A percentile compares a stretch with the other conserved stretches of the same genome.
These are phyloP conservation scores for Thalassophryne amazonica DNA, from an alignment of 2,797 vertebrate species.

Conservation along the genomic window DNA sequence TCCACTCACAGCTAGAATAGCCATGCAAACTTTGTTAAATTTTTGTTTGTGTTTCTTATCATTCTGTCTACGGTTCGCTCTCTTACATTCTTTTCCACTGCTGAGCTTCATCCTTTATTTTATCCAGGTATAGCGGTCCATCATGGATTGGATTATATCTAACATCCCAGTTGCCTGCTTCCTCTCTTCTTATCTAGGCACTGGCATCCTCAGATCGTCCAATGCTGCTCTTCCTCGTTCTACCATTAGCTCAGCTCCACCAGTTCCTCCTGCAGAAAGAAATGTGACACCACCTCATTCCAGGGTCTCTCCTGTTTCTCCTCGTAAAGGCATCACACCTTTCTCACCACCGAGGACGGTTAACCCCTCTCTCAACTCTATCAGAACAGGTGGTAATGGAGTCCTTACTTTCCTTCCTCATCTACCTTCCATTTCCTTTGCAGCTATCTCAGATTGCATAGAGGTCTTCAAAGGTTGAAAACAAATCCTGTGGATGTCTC, in stretches of 20 bases:
- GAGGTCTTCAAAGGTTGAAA: too few relatives aligned
- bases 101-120: constrained; percentile 46
- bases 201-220: constrained; percentile 29
- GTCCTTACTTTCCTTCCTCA: constrained; percentile 19
- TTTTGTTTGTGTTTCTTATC: constrained; percentile 39
- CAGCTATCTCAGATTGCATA: constrained; percentile 30
- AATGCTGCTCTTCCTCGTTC: constrained; percentile 49
- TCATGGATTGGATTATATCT: constrained; percentile 19
- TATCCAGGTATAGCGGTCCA: constrained; percentile 43
- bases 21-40: constrained; percentile 30
- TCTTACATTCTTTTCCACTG: constrained; percentile 32
- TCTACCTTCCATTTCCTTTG: constrained; percentile 9
- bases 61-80: constrained; percentile 54
- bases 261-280: constrained; percentile 46
- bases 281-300: constrained; percentile 37
- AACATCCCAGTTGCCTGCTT: constrained; percentile 27
- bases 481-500: too few relatives aligned
- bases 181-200: constrained; percentile 68
- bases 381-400: constrained; percentile 66
- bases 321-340: constrained; percentile 36
- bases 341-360: constrained; percentile 51
- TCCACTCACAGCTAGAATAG: constrained; percentile 35
- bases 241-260: constrained; percentile 57
- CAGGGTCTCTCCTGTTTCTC: constrained; percentile 35
- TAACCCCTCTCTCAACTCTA: constrained; percentile 60